Evolutionary conservation across 1,140 invertebrate species (phyloP).

Genomic region (Teleopsis dalmanni): DNA sequence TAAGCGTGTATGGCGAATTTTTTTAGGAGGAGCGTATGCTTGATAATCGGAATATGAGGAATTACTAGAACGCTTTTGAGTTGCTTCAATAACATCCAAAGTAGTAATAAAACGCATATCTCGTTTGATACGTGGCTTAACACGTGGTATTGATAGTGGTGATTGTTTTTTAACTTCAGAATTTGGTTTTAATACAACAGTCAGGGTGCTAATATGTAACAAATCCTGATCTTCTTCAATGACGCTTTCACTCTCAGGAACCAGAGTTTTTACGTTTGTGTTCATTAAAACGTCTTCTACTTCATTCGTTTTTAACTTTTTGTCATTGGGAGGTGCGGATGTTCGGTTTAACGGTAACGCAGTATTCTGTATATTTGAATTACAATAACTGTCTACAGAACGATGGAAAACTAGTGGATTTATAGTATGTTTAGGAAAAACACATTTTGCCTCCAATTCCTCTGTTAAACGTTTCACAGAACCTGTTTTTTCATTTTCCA

Average conservation of each 20-base stretch:
- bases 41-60: constrained; percentile 24
- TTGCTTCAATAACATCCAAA: constrained; percentile 5
- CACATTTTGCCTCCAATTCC: constrained; percentile 33
- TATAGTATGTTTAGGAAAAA: constrained; percentile 3
- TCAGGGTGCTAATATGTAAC: constrained; percentile 31
- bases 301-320: neutral
- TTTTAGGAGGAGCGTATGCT: constrained; percentile 36
- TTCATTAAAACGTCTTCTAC: neutral
- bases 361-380: neutral
- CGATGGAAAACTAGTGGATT: constrained; percentile 2
- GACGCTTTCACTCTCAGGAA: neutral
- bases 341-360: neutral
- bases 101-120: neutral
- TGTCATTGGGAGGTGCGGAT: neutral
- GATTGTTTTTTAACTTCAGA: constrained; percentile 12
- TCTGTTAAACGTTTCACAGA: constrained; percentile 30
- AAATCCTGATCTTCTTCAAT: neutral
- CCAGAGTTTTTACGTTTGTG: too few relatives aligned
- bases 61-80: constrained; percentile 26
- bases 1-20: constrained; percentile 32
- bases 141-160: constrained; percentile 18
- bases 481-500: constrained; percentile 26
- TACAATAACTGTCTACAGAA: too few relatives aligned
- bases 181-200: constrained; percentile 30
- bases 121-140: neutral